Percentiles rank a stretch among this genome's conserved stretches.
Evolutionary conservation across 2,113 vertebrate species (phyloP).

Genomic region (Hippocampus guttulatus): DNA sequence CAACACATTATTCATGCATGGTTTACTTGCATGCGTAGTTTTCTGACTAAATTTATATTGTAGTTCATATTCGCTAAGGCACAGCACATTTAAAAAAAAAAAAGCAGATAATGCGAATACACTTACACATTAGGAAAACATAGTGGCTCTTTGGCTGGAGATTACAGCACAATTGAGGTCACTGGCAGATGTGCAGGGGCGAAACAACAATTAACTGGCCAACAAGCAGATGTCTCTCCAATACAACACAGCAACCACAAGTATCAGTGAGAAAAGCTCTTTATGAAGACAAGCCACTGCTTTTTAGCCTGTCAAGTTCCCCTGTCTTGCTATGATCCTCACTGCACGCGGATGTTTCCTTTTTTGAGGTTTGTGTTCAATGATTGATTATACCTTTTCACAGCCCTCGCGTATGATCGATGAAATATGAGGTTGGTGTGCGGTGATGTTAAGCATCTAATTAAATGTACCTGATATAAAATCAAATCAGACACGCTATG

Average conservation of each 20-base stretch:
- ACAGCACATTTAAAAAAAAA: neutral
- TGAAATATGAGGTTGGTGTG: too few species aligned
- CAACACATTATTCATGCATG: neutral
- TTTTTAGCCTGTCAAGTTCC: slow-evolving; percentile 44
- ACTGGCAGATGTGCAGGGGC: slow-evolving; percentile 29
- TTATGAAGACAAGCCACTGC: slow-evolving; percentile 35
- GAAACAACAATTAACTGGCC: slow-evolving; percentile 51
- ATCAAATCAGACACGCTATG: too few species aligned
- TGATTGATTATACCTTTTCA: neutral
- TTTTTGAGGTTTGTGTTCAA: neutral
- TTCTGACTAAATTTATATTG: neutral
- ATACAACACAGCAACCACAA: slow-evolving; percentile 27
- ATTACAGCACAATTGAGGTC: slow-evolving; percentile 56
- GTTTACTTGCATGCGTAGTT: neutral
- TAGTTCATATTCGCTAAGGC: neutral
- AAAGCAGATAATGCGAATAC: slow-evolving; percentile 9
- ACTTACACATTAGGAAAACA: slow-evolving; percentile 2
- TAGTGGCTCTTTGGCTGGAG: slow-evolving; percentile 27
- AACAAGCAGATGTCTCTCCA: slow-evolving; percentile 48
- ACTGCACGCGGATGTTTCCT: slow-evolving; percentile 8
- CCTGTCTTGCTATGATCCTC: slow-evolving; percentile 37
- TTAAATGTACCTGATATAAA: too few species aligned
- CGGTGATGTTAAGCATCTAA: too few species aligned
- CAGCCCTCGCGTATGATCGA: neutral
- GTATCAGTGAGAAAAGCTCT: slow-evolving; percentile 33